A percentile compares a stretch with the other conserved stretches of the same genome.
Conservation (phyloP, 2,888 invertebrate species). For the Autographa gamma region DNA sequence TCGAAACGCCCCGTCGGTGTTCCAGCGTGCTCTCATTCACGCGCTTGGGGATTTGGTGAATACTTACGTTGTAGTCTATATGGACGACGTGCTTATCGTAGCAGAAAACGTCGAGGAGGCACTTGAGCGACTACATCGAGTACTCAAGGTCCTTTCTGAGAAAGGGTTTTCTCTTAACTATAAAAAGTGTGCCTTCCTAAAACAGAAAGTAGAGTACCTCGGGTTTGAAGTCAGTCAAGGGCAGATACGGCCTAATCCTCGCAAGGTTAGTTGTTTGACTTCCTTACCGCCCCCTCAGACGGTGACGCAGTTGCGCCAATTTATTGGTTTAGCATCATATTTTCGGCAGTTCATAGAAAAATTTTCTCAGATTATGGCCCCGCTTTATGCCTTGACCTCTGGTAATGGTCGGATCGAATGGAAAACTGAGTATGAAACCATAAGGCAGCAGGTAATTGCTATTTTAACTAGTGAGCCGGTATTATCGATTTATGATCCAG, state of each 20-base stretch:
- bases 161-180: constrained; percentile 44
- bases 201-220: constrained; percentile 36
- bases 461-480: too few species aligned
- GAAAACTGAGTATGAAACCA: constrained; percentile 24
- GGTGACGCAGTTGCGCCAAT: constrained; percentile 19
- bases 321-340: too few species aligned
- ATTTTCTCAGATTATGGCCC: too few species aligned
- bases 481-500: too few species aligned
- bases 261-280: constrained; percentile 41
- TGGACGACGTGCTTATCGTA: constrained; percentile 10
- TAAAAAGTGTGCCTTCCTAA: constrained; percentile 44
- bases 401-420: constrained; percentile 13
- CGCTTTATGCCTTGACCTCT: too few species aligned
- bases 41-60: background rate
- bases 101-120: constrained; percentile 16
- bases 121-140: constrained; percentile 5
- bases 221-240: constrained; percentile 37
- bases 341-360: too few species aligned
- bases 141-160: constrained; percentile 27
- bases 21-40: background rate
- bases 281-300: constrained; percentile 31
- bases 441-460: too few species aligned
- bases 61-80: background rate
- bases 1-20: constrained; percentile 18
- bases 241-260: constrained; percentile 40